Evolutionary conservation across 2,888 invertebrate species (phyloP).

Genomic region (Stomorhina lunata): DNA sequence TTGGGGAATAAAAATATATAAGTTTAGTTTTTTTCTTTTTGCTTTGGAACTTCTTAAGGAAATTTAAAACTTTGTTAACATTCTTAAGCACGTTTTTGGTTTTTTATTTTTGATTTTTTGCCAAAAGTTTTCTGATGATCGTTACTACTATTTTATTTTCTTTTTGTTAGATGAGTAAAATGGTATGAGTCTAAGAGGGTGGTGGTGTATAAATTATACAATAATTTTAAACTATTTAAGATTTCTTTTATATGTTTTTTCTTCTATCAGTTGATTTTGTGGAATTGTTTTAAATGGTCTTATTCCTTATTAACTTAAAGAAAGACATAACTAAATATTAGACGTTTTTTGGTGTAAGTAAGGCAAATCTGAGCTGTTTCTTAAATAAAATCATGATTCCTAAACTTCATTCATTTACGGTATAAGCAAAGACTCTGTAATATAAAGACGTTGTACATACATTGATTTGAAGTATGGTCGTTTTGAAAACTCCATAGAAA

Average conservation of each 20-base stretch:
- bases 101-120: conserved; percentile 14
- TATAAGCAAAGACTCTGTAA: too few relatives aligned
- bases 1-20: neutral
- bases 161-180: too few relatives aligned
- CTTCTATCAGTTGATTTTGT: conserved; percentile 3
- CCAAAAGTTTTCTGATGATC: neutral
- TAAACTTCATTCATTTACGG: too few relatives aligned
- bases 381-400: too few relatives aligned
- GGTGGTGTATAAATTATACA: conserved; percentile 59
- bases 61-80: conserved; percentile 57
- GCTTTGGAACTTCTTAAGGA: conserved; percentile 24
- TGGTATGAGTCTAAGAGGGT: neutral
- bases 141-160: neutral
- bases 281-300: conserved; percentile 46
- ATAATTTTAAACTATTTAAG: conserved; percentile 59
- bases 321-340: too few relatives aligned
- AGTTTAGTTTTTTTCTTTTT: neutral
- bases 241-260: conserved; percentile 36
- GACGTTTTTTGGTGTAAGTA: too few relatives aligned
- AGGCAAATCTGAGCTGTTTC: too few relatives aligned
- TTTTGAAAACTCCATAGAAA: too few relatives aligned
- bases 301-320: too few relatives aligned
- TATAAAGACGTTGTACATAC: too few relatives aligned
- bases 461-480: too few relatives aligned
- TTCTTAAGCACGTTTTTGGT: conserved; percentile 60